phyloP scores from a whole-genome alignment of 2,797 vertebrate species.

The Lepilemur septentrionalis region DNA sequence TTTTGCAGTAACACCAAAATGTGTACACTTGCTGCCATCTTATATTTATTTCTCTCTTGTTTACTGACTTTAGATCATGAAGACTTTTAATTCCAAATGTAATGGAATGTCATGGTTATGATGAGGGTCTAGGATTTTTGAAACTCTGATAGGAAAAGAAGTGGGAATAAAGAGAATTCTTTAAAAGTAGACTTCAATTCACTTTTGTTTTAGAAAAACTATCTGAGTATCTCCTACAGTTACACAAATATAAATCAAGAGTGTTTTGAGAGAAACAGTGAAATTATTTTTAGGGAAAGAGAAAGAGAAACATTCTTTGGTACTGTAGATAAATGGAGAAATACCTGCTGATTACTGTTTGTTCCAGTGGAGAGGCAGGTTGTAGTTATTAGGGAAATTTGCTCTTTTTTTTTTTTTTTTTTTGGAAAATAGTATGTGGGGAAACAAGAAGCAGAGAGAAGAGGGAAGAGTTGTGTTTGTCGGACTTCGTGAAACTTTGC shows the following conservation, averaged over 20 bases:
- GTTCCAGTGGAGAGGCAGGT: not conserved
- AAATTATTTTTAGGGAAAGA: not conserved
- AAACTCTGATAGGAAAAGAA: not conserved
- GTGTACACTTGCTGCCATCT: not conserved
- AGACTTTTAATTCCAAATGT: not conserved
- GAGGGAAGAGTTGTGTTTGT: not conserved
- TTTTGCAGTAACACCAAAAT: constrained; percentile 29
- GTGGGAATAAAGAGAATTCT: not conserved
- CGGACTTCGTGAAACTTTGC: not conserved
- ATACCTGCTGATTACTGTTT: not conserved
- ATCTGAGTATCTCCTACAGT: not conserved
- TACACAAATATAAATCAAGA: not conserved
- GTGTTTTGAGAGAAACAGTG: not conserved
- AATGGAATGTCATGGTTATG: not conserved
- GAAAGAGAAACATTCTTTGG: not conserved
- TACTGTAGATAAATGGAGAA: not conserved
- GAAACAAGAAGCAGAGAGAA: not conserved
- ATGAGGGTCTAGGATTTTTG: not conserved
- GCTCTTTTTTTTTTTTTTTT: not conserved
- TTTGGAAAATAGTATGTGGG: not conserved
- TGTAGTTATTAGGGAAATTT: not conserved
- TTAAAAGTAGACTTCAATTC: not conserved
- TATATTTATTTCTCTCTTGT: not conserved
- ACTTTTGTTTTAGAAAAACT: not conserved
- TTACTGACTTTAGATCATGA: not conserved